A percentile compares a stretch with the other conserved stretches of the same genome.
Conservation (phyloP, 2,113 vertebrate genomes). For the Platichthys stellatus region DNA sequence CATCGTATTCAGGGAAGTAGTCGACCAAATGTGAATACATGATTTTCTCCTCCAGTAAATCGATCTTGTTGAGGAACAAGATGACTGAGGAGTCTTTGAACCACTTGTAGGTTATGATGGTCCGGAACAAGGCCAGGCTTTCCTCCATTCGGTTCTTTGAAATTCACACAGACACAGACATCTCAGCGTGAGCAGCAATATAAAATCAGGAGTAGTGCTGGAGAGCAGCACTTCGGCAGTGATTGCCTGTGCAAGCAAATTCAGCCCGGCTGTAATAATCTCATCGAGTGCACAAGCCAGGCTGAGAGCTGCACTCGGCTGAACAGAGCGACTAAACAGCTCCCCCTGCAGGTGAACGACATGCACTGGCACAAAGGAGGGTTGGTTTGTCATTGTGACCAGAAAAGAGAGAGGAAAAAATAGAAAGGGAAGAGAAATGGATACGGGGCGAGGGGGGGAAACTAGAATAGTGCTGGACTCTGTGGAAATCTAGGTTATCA, state of each 20-base stretch:
- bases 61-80: conserved; percentile 92
- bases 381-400: conserved; percentile 2
- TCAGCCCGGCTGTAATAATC: conserved; percentile 40
- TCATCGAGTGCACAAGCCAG: conserved; percentile 37
- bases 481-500: conserved; percentile 56
- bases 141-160: conserved; percentile 91
- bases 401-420: conserved; percentile 10
- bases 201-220: conserved; percentile 5
- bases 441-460: not conserved
- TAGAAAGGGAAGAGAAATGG: not conserved
- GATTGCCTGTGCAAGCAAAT: conserved; percentile 41
- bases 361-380: conserved; percentile 35
- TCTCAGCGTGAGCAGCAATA: conserved; percentile 3
- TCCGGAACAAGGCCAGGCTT: conserved; percentile 91
- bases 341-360: conserved; percentile 71
- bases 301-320: conserved; percentile 21
- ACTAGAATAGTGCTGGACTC: conserved; percentile 21
- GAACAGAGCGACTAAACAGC: conserved; percentile 73
- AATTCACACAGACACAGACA: conserved; percentile 10
- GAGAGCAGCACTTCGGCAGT: conserved; percentile 20
- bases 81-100: conserved; percentile 89
- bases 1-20: conserved; percentile 90
- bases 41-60: conserved; percentile 91
- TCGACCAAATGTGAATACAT: conserved; percentile 89
- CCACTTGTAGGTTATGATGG: conserved; percentile 90